Evolutionary conservation across 92 coral and sea anemone genomes (phyloP).

Genomic region (Porites rus): DNA sequence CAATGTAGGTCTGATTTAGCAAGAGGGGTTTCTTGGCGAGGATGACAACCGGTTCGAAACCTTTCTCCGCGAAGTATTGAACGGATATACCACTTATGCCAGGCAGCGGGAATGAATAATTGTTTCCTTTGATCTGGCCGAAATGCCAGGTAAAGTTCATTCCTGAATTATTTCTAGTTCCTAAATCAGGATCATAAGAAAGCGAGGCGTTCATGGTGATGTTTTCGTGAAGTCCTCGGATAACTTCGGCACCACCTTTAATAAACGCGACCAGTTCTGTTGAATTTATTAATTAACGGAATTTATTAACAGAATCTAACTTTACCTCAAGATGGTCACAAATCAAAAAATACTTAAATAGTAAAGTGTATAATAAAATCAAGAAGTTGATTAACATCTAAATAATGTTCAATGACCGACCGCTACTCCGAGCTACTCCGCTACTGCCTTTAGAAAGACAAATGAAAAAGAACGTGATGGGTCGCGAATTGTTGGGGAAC

Average conservation of each 20-base stretch:
- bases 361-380: too few species aligned
- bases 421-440: too few species aligned
- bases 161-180: constrained; percentile 20
- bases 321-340: too few species aligned
- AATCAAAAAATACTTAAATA: too few species aligned
- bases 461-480: too few species aligned
- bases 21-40: background rate
- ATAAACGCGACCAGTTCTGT: constrained; percentile 36
- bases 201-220: constrained; percentile 32
- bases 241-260: constrained; percentile 29
- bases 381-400: too few species aligned
- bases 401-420: too few species aligned
- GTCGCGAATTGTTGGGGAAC: too few species aligned
- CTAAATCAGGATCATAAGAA: constrained; percentile 53
- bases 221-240: constrained; percentile 30
- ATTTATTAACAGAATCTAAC: too few species aligned
- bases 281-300: too few species aligned
- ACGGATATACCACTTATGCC: background rate
- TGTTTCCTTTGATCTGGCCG: constrained; percentile 15
- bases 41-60: background rate
- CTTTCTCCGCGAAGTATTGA: background rate
- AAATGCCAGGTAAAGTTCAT: constrained; percentile 38
- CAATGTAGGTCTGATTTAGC: background rate
- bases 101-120: background rate
- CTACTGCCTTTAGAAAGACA: too few species aligned